phyloP scores from a whole-genome alignment of 2,113 vertebrate genomes.

The Spea bombifrons region DNA sequence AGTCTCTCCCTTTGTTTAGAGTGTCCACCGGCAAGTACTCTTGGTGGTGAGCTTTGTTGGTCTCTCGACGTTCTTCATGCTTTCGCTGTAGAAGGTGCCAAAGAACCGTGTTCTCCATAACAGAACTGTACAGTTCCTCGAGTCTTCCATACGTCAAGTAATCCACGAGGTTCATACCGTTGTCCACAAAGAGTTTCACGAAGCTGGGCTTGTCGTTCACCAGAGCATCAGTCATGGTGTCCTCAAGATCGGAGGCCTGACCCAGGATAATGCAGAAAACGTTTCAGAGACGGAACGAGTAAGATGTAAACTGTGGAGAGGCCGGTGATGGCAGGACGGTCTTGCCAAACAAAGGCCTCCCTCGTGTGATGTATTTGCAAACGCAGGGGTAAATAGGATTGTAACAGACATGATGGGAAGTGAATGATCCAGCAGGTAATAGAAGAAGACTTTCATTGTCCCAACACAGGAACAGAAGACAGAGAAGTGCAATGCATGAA shows the following conservation, averaged over 20 bases:
- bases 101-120: conserved; percentile 64
- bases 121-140: conserved; percentile 71
- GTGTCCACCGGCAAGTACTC: background rate
- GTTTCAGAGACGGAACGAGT: too few relatives aligned
- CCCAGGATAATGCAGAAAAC: too few relatives aligned
- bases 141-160: conserved; percentile 73
- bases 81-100: conserved; percentile 65
- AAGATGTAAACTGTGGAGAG: too few relatives aligned
- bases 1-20: conserved; percentile 18
- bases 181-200: conserved; percentile 79
- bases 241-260: conserved; percentile 70
- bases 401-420: too few relatives aligned
- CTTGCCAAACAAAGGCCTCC: too few relatives aligned
- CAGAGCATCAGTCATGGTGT: conserved; percentile 78
- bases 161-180: conserved; percentile 73
- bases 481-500: too few relatives aligned
- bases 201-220: conserved; percentile 79
- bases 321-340: too few relatives aligned
- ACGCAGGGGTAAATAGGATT: too few relatives aligned
- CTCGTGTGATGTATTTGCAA: too few relatives aligned
- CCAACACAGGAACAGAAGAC: too few relatives aligned
- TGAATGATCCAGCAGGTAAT: too few relatives aligned
- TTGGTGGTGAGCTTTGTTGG: background rate
- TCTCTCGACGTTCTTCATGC: conserved; percentile 52
- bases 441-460: too few relatives aligned